Evolutionary conservation across 2,888 invertebrate genomes (phyloP), one percentile per base, ranked within the genome.

Genomic region (Diaperis boleti): DNA sequence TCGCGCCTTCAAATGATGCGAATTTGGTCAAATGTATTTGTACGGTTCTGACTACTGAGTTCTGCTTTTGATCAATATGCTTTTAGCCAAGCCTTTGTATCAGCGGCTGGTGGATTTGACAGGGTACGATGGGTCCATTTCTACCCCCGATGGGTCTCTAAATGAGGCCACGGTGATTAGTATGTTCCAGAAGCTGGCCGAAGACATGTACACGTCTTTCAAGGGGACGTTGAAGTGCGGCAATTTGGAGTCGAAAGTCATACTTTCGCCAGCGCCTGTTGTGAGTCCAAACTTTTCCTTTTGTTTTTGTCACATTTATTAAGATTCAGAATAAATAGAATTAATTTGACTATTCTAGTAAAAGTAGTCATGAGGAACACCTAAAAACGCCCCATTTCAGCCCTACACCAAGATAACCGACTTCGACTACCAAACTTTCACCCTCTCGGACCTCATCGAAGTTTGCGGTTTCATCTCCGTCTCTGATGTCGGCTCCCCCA

Each of bases 391-490:
- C 1, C 2, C 6, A 26, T 41, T 77, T 33, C 62, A 80, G 80
- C 79, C 80, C 1, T 79, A 78, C 66, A 85, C 84, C 2, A 85
- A 85, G 72, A 83, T 86, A 14, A 82, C 86, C 0, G 90, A 91
- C 75, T 91, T 88, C 76, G 90, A 85, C 77, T 83, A 78, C 62
- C 85, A 82, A 65, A 87, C 83, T 60, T 86, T 82, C 78, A 87
- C 85, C 64, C 83, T 95, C 50, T 88, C 92, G 0, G 89, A 88
- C 61, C 87, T 88, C 49, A 85, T 97, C 54, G 91, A 92, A 77
- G 88, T 97, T 11, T 89, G 94, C 76, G 97, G 97, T 0, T 97
- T 95, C 77, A 82, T 98, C 49, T 87, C 91, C n/a, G 88, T 95
- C 5, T 87, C 89, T 1, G 96, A 97, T 77, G 88, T 96, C 50